phyloP scores from a whole-genome alignment of 2,888 invertebrate species.

The Tipula vernalis region DNA sequence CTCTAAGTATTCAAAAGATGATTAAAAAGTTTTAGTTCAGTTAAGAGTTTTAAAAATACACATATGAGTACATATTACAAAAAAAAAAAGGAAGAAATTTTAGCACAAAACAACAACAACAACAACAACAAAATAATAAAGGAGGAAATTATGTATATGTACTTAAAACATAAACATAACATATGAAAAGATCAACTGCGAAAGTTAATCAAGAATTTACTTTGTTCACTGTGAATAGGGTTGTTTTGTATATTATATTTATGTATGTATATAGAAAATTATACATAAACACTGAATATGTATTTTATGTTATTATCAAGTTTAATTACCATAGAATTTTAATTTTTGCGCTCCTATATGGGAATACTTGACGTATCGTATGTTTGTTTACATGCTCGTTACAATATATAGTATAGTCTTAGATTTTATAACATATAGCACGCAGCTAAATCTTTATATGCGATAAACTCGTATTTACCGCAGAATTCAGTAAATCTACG shows the following conservation, averaged over 20 bases:
- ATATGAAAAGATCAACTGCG: background rate
- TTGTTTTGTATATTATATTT: background rate
- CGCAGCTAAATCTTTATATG: background rate
- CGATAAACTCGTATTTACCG: background rate
- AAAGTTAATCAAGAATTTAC: background rate
- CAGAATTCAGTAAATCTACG: background rate
- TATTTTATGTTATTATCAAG: background rate
- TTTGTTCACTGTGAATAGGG: background rate
- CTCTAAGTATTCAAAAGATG: background rate
- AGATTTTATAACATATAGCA: background rate
- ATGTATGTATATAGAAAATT: background rate
- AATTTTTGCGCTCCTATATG: background rate
- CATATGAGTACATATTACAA: background rate
- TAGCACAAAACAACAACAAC: background rate
- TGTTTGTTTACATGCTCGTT: no score
- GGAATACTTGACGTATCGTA: background rate
- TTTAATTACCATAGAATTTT: conserved; percentile 4
- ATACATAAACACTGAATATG: background rate
- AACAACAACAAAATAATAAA: background rate
- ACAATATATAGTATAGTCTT: no score
- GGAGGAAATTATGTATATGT: background rate
- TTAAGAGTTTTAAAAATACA: background rate
- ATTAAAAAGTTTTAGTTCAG: background rate
- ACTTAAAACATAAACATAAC: background rate
- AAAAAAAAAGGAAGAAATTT: background rate